phyloP scores from a whole-genome alignment of 1,140 invertebrate species.

The Trissolcus basalis region DNA sequence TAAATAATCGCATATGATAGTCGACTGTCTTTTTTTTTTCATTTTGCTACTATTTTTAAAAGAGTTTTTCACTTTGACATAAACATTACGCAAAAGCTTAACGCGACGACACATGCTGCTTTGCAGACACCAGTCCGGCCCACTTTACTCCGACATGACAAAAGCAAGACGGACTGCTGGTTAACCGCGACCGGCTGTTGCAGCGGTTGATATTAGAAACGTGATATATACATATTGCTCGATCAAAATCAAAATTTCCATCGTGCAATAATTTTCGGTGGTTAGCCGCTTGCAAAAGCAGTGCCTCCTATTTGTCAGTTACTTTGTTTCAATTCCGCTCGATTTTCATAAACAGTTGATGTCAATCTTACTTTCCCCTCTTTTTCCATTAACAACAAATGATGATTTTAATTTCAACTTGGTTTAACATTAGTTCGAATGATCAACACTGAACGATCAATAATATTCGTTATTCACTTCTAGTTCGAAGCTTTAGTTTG shows the following conservation, averaged over 20 bases:
- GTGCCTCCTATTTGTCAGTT: too few relatives aligned
- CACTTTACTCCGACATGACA: constrained; percentile 51
- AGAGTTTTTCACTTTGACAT: constrained; percentile 45
- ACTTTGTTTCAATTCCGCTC: too few relatives aligned
- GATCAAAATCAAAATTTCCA: constrained; percentile 25
- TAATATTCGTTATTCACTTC: too few relatives aligned
- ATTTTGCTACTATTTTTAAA: constrained; percentile 34
- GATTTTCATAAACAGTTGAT: too few relatives aligned
- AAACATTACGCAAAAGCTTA: constrained; percentile 51
- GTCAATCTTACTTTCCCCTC: too few relatives aligned
- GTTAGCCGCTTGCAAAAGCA: background rate
- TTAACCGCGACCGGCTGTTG: constrained; percentile 55
- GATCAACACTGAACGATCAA: too few relatives aligned
- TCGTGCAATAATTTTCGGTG: constrained; percentile 2
- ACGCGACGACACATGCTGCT: constrained; percentile 49
- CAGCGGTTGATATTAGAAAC: constrained; percentile 52
- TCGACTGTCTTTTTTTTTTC: constrained; percentile 5
- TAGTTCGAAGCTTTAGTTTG: too few relatives aligned
- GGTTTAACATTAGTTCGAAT: too few relatives aligned
- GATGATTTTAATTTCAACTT: too few relatives aligned
- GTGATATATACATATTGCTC: constrained; percentile 29
- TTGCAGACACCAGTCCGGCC: constrained; percentile 51
- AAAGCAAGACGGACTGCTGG: constrained; percentile 57
- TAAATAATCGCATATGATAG: constrained; percentile 35
- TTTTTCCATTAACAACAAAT: too few relatives aligned